These are phyloP conservation scores for Zootoca vivipara DNA, from an alignment of 2,113 vertebrate genomes.

Conservation along the genomic window DNA sequence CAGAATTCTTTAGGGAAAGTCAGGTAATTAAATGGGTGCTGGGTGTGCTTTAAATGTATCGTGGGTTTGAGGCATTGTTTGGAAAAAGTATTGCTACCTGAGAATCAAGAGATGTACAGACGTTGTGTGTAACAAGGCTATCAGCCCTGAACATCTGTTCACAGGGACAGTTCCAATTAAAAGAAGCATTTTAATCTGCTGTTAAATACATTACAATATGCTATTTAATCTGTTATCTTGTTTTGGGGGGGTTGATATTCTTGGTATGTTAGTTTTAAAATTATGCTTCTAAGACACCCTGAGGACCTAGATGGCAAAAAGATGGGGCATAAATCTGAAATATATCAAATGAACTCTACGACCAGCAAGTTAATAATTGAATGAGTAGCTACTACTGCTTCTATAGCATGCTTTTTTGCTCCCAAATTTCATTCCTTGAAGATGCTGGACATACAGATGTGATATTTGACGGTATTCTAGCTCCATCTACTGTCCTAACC, in stretches of 20 bases:
- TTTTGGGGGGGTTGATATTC: neutral
- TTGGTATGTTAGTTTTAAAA: neutral
- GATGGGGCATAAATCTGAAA: neutral
- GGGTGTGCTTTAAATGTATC: too few relatives aligned
- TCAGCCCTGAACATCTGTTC: conserved; percentile 9
- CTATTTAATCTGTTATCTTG: neutral
- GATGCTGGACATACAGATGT: rapidly evolving
- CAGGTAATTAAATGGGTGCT: too few relatives aligned
- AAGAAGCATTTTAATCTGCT: conserved; percentile 5
- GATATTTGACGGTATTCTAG: conserved; percentile 57
- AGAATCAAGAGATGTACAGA: neutral
- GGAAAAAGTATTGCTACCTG: neutral
- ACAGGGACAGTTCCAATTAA: conserved; percentile 2
- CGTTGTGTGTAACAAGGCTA: neutral
- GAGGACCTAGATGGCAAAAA: neutral
- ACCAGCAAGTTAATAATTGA: neutral
- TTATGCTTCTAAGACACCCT: neutral
- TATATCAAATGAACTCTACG: neutral
- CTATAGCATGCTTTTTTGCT: rapidly evolving
- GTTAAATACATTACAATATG: neutral
- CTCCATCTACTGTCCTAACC: conserved; percentile 66
- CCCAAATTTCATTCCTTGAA: neutral
- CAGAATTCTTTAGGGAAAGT: too few relatives aligned
- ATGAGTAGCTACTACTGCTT: neutral
- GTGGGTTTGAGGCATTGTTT: neutral